Conservation (phyloP, 2,888 invertebrate species). For the Drosophila mayaguana region DNA sequence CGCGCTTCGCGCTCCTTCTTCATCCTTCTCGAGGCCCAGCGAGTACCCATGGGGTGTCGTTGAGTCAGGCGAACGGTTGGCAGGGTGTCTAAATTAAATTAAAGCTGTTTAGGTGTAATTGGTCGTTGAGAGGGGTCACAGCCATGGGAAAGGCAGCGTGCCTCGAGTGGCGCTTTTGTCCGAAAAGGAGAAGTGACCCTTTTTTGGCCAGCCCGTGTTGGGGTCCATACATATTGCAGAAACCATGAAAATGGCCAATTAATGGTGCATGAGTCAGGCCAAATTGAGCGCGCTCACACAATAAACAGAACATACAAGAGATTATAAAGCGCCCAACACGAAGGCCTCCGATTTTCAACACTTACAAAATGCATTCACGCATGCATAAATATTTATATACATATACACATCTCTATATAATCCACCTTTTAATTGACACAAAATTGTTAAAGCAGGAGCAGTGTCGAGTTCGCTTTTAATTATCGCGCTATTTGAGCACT, state of each 20-base stretch:
- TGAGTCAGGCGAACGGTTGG: slow-evolving; percentile 35
- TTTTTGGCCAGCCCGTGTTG: slow-evolving; percentile 42
- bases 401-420: slow-evolving; percentile 4
- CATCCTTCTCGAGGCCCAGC: not conserved
- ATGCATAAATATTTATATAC: no score
- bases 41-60: slow-evolving; percentile 8
- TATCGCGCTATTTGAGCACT: slow-evolving; percentile 34
- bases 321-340: slow-evolving; percentile 34
- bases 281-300: slow-evolving; percentile 69
- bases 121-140: slow-evolving; percentile 75
- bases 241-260: slow-evolving; percentile 76
- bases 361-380: slow-evolving; percentile 1
- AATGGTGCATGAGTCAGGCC: slow-evolving; percentile 76
- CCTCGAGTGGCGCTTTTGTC: slow-evolving; percentile 38
- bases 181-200: slow-evolving; percentile 67
- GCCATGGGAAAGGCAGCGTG: slow-evolving; percentile 16
- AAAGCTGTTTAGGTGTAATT: slow-evolving; percentile 82
- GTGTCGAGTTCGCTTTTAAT: slow-evolving; percentile 41
- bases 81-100: slow-evolving; percentile 73
- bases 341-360: slow-evolving; percentile 33
- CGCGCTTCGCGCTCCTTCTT: not conserved
- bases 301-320: slow-evolving; percentile 59
- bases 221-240: slow-evolving; percentile 48
- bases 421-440: slow-evolving; percentile 61
- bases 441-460: slow-evolving; percentile 30